These are phyloP conservation scores for Melanostigma gelatinosum DNA, from an alignment of 2,113 vertebrate genomes.

Conservation along the genomic window DNA sequence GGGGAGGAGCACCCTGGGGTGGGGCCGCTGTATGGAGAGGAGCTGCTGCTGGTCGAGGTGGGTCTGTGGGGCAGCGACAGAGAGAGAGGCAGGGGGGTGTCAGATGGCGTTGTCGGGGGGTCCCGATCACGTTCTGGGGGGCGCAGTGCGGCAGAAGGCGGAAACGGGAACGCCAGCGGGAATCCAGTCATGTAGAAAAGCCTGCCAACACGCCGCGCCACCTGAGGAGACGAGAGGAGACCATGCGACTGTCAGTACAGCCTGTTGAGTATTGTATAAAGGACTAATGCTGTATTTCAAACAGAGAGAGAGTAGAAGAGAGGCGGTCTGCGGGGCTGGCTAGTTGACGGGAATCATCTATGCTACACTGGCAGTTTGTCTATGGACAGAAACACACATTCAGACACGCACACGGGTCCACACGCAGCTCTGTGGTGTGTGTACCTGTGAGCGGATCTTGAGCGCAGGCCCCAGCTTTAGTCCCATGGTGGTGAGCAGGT, in stretches of 20 bases:
- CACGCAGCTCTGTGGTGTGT: constrained; percentile 65
- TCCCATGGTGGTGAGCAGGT: constrained; percentile 96
- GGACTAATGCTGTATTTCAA: constrained; percentile 6
- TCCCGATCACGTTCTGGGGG: constrained; percentile 83
- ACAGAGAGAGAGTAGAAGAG: constrained; percentile 51
- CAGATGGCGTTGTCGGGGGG: constrained; percentile 68
- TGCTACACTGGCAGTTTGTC: constrained; percentile 55
- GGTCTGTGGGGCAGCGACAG: constrained; percentile 77
- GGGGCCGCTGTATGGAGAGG: constrained; percentile 85
- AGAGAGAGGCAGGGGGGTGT: constrained; percentile 61
- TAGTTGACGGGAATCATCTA: constrained; percentile 59
- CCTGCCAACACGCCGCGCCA: constrained; percentile 91
- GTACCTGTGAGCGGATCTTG: constrained; percentile 97
- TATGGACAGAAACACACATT: constrained; percentile 46
- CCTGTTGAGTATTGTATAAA: background rate
- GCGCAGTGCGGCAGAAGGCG: constrained; percentile 84
- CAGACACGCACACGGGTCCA: constrained; percentile 44
- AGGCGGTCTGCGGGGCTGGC: constrained; percentile 66
- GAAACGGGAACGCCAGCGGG: constrained; percentile 91
- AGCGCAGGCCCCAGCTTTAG: constrained; percentile 96
- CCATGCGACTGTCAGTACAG: constrained; percentile 52
- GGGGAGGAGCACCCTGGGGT: constrained; percentile 85
- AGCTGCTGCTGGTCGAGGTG: constrained; percentile 85
- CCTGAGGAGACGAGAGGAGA: constrained; percentile 79
- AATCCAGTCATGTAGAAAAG: constrained; percentile 96